Conservation (phyloP, 2,888 invertebrate species). For the Eretmocerus hayati region DNA sequence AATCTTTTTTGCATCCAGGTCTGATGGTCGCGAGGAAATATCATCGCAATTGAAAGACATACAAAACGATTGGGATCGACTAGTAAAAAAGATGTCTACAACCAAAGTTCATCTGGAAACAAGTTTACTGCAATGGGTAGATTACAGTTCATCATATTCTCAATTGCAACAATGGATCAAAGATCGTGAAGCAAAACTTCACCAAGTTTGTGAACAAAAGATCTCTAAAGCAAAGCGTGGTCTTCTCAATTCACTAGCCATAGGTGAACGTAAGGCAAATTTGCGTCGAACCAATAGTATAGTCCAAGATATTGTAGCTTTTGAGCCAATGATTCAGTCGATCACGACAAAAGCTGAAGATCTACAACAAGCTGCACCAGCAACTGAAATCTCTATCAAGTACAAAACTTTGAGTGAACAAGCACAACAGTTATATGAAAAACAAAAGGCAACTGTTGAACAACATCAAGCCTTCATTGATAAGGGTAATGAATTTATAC, state of each 20-base stretch:
- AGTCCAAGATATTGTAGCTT: conserved; percentile 92
- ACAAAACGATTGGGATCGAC: conserved; percentile 85
- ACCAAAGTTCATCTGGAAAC: conserved; percentile 88
- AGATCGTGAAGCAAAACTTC: conserved; percentile 85
- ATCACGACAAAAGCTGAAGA: conserved; percentile 90
- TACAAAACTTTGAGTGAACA: conserved; percentile 85
- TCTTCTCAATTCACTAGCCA: conserved; percentile 68
- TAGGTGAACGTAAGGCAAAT: conserved; percentile 82
- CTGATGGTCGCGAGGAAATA: conserved; percentile 82
- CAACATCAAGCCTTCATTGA: conserved; percentile 89
- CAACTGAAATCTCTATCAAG: conserved; percentile 84
- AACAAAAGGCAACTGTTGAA: conserved; percentile 83
- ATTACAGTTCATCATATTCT: conserved; percentile 87
- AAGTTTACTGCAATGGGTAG: conserved; percentile 88
- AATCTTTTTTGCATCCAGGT: conserved; percentile 48
- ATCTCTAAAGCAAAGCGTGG: conserved; percentile 72
- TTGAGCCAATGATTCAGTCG: conserved; percentile 95
- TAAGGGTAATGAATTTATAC: conserved; percentile 82
- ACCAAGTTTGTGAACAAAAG: conserved; percentile 82
- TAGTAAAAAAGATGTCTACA: conserved; percentile 85
- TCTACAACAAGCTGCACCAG: conserved; percentile 82
- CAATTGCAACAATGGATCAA: conserved; percentile 92
- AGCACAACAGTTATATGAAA: conserved; percentile 82
- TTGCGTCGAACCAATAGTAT: conserved; percentile 87
- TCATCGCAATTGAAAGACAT: conserved; percentile 82